Conservation (phyloP, 1,140 invertebrate genomes). For the Lucilia sericata region DNA sequence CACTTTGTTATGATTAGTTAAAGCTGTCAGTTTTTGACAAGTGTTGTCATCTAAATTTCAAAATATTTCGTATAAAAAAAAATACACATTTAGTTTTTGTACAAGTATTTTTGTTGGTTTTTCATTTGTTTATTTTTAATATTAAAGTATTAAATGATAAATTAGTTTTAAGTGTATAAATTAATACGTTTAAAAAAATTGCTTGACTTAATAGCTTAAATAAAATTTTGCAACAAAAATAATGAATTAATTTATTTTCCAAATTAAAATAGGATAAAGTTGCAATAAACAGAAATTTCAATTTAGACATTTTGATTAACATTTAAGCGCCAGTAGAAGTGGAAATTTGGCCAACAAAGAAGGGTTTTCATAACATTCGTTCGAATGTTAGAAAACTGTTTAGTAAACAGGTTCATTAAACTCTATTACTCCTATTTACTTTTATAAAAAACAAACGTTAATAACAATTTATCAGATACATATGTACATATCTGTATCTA, state of each 20-base stretch:
- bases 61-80: constrained; percentile 1
- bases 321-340: too few species aligned
- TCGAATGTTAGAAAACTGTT: too few species aligned
- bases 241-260: too few species aligned
- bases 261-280: too few species aligned
- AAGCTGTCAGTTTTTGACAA: constrained; percentile 38
- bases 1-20: constrained; percentile 40
- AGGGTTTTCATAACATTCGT: too few species aligned
- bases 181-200: constrained; percentile 30
- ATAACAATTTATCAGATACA: too few species aligned
- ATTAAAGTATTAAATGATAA: constrained; percentile 3
- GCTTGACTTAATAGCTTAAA: background rate
- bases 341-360: too few species aligned
- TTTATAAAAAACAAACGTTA: too few species aligned
- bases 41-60: constrained; percentile 39
- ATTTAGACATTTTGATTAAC: too few species aligned
- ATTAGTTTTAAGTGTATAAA: constrained; percentile 26
- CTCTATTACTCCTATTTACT: too few species aligned
- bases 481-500: background rate
- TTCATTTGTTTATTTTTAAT: background rate
- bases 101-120: constrained; percentile 22
- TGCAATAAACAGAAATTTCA: too few species aligned
- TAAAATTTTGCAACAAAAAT: background rate
- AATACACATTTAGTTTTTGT: background rate
- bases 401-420: too few species aligned